Evolutionary conservation across 1,140 invertebrate genomes (phyloP), one percentile per base, ranked within the genome.

Genomic region (Akabosia matsudoensis): DNA sequence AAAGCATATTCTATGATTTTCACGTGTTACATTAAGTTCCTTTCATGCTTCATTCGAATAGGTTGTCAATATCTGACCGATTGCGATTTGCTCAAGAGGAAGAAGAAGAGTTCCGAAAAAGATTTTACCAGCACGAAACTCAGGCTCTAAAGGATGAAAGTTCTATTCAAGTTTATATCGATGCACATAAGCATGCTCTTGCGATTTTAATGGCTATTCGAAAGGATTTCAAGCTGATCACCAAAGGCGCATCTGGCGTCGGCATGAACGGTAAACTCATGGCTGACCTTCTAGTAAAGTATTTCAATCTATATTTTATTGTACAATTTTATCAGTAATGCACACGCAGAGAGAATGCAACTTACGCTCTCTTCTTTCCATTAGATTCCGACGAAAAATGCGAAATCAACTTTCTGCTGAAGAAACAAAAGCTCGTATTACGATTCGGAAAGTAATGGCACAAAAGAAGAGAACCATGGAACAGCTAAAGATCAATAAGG

Each of bases 251-350:
- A 18, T 67, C 61, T 22, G 37, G 70, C 2, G 45, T 22, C 14
- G 33, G 61, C 34, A 72, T 72, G 70, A 45, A 24, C 24, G 37
- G 33, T 2, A 72, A 51, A 22, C 16, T 51, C 10, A 72, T 72
- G 70, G 33, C 70, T n/a, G 70, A 72, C 70, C 22, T 72, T 72
- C 26, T 72, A 24, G 33, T 72, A 13, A 72, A 51, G 70, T 72
- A 37, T 4, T 56, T 10, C 37, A 45, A 45, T 45, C 18, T 45
- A 45, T 45, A 45, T 10, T 45, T 45, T 18, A n/a, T n/a, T n/a
- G n/a, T n/a, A n/a, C n/a, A n/a, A n/a, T n/a, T n/a, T n/a, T n/a
- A n/a, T n/a, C n/a, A n/a, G n/a, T n/a, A n/a, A n/a, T n/a, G n/a
- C n/a, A n/a, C n/a, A n/a, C n/a, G n/a, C n/a, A n/a, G n/a, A n/a